A percentile compares a stretch with the other conserved stretches of the same genome.
These are phyloP conservation scores for Tachystola acroxantha DNA, from an alignment of 2,888 invertebrate species.

Conservation along the genomic window DNA sequence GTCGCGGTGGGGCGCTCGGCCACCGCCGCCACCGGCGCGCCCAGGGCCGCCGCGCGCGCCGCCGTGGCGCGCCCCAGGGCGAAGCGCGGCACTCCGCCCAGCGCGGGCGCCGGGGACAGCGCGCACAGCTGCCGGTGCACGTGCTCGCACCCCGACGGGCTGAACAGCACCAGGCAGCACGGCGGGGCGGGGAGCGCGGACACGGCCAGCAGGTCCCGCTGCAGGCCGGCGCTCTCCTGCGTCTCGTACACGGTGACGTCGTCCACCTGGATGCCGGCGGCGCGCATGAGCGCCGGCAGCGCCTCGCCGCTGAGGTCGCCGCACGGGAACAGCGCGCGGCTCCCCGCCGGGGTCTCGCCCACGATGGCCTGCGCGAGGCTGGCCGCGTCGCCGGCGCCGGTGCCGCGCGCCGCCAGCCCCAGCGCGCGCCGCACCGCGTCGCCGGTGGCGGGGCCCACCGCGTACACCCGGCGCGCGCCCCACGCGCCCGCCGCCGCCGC, in stretches of 20 bases:
- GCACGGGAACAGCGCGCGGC: slow-evolving; percentile 60
- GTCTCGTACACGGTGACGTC: slow-evolving; percentile 62
- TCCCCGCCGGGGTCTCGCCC: slow-evolving; percentile 35
- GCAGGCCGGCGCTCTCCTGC: slow-evolving; percentile 54
- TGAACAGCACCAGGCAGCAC: slow-evolving; percentile 63
- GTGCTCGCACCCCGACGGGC: slow-evolving; percentile 67
- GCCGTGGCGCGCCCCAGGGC: slow-evolving; percentile 70
- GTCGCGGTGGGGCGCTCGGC: slow-evolving; percentile 54
- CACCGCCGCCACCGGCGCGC: slow-evolving; percentile 61
- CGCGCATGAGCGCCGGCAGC: slow-evolving; percentile 38
- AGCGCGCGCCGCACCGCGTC: slow-evolving; percentile 48
- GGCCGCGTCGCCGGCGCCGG: slow-evolving; percentile 53
- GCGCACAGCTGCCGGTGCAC: slow-evolving; percentile 61
- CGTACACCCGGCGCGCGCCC: slow-evolving; percentile 50
- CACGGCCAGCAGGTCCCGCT: slow-evolving; percentile 41
- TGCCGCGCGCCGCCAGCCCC: slow-evolving; percentile 44
- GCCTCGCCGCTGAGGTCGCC: slow-evolving; percentile 57
- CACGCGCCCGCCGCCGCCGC: slow-evolving; percentile 53
- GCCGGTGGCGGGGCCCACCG: slow-evolving; percentile 51
- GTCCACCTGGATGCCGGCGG: slow-evolving; percentile 40
- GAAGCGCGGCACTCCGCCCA: slow-evolving; percentile 54
- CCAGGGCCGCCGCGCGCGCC: slow-evolving; percentile 61
- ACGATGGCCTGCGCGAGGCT: slow-evolving; percentile 44
- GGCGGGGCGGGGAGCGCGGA: slow-evolving; percentile 29
- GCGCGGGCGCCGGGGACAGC: slow-evolving; percentile 39